phyloP scores from a whole-genome alignment of 2,888 invertebrate species.

The Caenorhabditis angaria region DNA sequence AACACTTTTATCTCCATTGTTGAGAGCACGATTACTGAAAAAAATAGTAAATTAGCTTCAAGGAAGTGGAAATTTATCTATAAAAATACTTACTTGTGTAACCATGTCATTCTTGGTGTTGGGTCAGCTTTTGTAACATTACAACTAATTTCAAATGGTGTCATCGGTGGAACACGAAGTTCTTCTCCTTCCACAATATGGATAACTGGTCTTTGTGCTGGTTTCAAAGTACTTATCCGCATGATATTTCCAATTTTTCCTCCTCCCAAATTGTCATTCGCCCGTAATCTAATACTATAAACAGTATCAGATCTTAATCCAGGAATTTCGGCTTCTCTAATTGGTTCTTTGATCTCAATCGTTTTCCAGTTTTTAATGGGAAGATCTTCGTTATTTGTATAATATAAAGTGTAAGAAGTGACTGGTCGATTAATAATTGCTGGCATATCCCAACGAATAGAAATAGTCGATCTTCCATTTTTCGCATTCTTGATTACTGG shows the following conservation, averaged over 20 bases:
- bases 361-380: constrained; percentile 69
- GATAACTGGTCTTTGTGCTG: constrained; percentile 67
- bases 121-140: constrained; percentile 70
- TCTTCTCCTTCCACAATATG: constrained; percentile 68
- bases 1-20: constrained; percentile 56
- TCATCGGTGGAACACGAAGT: constrained; percentile 62
- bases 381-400: constrained; percentile 67
- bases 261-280: constrained; percentile 68
- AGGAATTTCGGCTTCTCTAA: constrained; percentile 55
- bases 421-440: constrained; percentile 68
- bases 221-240: constrained; percentile 64
- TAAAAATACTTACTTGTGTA: constrained; percentile 55
- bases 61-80: neutral
- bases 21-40: constrained; percentile 61
- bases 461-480: constrained; percentile 55
- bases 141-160: constrained; percentile 64
- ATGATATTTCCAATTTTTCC: constrained; percentile 68
- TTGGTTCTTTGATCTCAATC: constrained; percentile 63
- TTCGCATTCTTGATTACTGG: constrained; percentile 61
- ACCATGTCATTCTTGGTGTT: constrained; percentile 62
- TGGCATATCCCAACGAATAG: constrained; percentile 68
- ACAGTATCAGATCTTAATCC: constrained; percentile 65
- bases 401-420: constrained; percentile 70
- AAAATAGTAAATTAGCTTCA: neutral
- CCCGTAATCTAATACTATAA: constrained; percentile 67